phyloP scores from a whole-genome alignment of 2,888 invertebrate species.

The Stegophylla sp. region DNA sequence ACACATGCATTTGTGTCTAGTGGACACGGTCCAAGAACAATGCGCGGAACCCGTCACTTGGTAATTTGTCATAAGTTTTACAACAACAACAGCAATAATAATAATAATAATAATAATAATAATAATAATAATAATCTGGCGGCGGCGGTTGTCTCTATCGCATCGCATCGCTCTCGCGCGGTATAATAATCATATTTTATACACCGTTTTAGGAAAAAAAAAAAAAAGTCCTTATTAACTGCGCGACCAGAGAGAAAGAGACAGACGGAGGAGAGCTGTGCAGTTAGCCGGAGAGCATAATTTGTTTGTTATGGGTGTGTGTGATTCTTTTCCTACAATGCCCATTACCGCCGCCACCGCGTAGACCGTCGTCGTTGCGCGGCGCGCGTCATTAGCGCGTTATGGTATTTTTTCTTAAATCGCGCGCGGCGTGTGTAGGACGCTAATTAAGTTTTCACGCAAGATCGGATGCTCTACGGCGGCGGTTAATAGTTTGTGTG shows the following conservation, averaged over 20 bases:
- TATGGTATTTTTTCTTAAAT: constrained; percentile 48
- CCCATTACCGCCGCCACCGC: constrained; percentile 20
- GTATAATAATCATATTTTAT: constrained; percentile 46
- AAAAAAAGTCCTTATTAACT: constrained; percentile 17
- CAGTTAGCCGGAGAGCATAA: constrained; percentile 29
- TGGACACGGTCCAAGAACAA: constrained; percentile 28
- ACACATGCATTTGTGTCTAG: not conserved
- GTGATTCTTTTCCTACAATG: constrained; percentile 24
- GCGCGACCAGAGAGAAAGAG: not conserved
- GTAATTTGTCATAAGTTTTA: constrained; percentile 43
- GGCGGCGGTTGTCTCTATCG: constrained; percentile 7
- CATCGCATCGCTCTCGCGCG: not conserved
- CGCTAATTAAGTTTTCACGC: constrained; percentile 59
- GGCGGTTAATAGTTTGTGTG: constrained; percentile 44
- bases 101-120: no score
- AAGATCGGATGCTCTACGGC: constrained; percentile 28
- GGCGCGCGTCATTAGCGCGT: constrained; percentile 52
- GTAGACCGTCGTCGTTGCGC: not conserved
- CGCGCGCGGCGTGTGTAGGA: constrained; percentile 34
- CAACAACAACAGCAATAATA: constrained; percentile 17
- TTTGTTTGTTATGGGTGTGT: constrained; percentile 41
- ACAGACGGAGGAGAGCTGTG: no score
- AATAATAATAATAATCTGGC: constrained; percentile 21
- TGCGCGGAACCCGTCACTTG: not conserved
- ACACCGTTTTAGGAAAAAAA: constrained; percentile 25